Evolutionary conservation across 1,140 invertebrate genomes (phyloP), one percentile per base, ranked within the genome.

Genomic region (Leptinotarsa defecta): DNA sequence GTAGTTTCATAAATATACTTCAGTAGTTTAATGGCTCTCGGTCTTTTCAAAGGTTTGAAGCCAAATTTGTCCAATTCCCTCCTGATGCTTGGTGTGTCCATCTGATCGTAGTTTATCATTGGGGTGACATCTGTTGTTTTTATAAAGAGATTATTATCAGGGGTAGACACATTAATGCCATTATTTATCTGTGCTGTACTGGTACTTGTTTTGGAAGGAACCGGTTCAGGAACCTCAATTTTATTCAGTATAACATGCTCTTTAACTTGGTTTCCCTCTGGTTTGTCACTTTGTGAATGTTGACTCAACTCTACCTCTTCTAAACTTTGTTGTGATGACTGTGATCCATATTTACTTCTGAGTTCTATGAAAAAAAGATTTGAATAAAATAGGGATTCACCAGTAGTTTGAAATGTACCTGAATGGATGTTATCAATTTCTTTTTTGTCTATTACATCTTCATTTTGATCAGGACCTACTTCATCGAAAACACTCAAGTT

Each of bases 21-120:
- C 70, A 85, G 73, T 27, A 83, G 78, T 75, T 81, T 78, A 22
- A 81, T 68, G 24, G 82, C 85, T 71, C 78, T 79, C 57, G 77
- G 86, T 68, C 89, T 82, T 85, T 89, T 90, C 48, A 90, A 85
- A 68, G 87, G 87, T 82, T 89, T 90, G n/a, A 90, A 80, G 20
- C 89, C 89, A 84, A 87, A 88, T 83, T 88, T 89, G 49, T 88
- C 84, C 57, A 90, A 81, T 80, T 89, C 88, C 75, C 83, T 85
- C 77, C 85, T 83, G 62, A 88, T 86, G 77, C 85, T 83, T 4
- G 89, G 89, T 27, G 86, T 87, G 62, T 86, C 81, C 87, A 90
- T 87, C 15, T 81, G 74, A 78, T 85, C 86, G 79, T 87, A 90
- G 85, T 89, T 82, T n/a, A 81, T 73, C 84, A 88, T 87, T 8